phyloP scores from a whole-genome alignment of 23 tunicate genomes.

The Styela plicata region DNA sequence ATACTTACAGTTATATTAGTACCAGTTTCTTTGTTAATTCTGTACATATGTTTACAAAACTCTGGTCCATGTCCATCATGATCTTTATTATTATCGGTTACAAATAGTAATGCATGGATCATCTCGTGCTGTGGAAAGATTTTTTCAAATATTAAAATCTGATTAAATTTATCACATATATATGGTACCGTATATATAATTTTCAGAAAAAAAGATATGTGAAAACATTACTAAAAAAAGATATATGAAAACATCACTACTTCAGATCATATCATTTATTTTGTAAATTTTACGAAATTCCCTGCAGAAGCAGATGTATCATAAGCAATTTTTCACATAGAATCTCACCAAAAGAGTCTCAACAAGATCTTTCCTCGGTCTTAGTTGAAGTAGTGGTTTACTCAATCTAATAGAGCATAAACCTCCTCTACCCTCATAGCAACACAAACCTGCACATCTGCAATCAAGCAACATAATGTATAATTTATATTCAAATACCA shows the following conservation, averaged over 20 bases:
- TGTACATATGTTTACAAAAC: constrained; percentile 79
- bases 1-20: constrained; percentile 84
- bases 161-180: too few relatives aligned
- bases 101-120: constrained; percentile 97
- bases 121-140: constrained; percentile 99
- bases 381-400: constrained; percentile 75
- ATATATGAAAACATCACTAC: not conserved
- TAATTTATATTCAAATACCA: too few relatives aligned
- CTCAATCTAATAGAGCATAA: constrained; percentile 83
- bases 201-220: not conserved
- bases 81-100: constrained; percentile 88
- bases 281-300: too few relatives aligned
- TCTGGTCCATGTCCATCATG: constrained; percentile 96
- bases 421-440: constrained; percentile 90
- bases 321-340: not conserved
- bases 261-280: too few relatives aligned
- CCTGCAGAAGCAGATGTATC: not conserved
- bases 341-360: constrained; percentile 78
- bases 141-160: too few relatives aligned
- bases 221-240: not conserved
- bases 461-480: too few relatives aligned
- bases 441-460: constrained; percentile 97
- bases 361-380: constrained; percentile 92
- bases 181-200: too few relatives aligned
- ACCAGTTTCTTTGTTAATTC: constrained; percentile 72